phyloP scores from a whole-genome alignment of 92 coral and sea anemone genomes.

The Isaurus tuberculatus region DNA sequence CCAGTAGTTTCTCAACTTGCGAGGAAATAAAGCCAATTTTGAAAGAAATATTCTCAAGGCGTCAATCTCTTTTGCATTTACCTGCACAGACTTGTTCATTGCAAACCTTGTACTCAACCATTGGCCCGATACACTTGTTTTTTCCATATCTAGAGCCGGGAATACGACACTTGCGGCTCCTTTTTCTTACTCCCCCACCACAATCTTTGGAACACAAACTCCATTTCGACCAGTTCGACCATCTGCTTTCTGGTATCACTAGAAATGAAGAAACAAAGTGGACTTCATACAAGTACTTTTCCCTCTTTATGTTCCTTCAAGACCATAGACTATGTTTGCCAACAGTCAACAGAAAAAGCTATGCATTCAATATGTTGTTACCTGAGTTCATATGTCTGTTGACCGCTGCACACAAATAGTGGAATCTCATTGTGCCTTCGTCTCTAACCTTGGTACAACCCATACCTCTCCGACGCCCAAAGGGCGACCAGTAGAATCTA shows the following conservation, averaged over 20 bases:
- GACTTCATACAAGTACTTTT: not conserved
- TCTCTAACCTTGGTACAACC: conserved; percentile 28
- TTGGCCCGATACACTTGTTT: not conserved
- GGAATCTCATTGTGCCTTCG: not conserved
- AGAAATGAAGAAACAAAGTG: not conserved
- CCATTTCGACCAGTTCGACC: conserved; percentile 39
- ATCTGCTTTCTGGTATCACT: conserved; percentile 6
- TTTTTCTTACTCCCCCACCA: conserved; percentile 31
- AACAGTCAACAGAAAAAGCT: not conserved
- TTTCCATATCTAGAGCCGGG: conserved; percentile 6
- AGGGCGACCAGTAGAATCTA: conserved; percentile 46
- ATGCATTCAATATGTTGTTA: not conserved
- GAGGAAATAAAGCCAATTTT: not conserved
- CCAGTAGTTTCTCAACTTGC: too few species aligned
- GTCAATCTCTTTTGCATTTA: not conserved
- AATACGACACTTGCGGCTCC: conserved; percentile 6
- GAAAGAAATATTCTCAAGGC: not conserved
- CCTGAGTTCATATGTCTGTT: not conserved
- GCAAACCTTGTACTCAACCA: not conserved
- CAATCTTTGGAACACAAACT: conserved; percentile 21
- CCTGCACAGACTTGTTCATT: conserved; percentile 22
- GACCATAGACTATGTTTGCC: not conserved
- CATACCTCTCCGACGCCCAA: conserved; percentile 40
- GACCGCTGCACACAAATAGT: conserved; percentile 20
- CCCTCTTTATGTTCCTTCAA: too few species aligned